These are phyloP conservation scores for Prolemur simus DNA, from an alignment of 2,113 vertebrate genomes.

Conservation along the genomic window DNA sequence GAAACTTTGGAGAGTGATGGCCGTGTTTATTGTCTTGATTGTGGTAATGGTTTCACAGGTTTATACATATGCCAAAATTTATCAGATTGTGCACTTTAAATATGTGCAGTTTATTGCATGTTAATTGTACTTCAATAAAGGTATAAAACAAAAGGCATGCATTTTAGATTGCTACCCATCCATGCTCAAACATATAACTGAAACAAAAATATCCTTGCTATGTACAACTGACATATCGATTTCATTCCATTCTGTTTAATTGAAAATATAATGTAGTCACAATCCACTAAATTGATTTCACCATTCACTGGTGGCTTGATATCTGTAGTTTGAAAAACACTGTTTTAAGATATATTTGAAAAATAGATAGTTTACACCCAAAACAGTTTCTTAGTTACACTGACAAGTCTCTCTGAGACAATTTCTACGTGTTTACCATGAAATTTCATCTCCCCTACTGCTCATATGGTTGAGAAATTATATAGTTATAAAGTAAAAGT, in stretches of 20 bases:
- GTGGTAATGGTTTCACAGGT: neutral
- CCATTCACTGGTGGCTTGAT: neutral
- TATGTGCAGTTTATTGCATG: neutral
- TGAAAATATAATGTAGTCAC: neutral
- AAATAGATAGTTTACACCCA: neutral
- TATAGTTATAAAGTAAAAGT: neutral
- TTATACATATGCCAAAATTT: neutral
- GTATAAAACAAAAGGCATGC: neutral
- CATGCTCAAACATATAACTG: neutral
- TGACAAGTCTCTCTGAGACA: neutral
- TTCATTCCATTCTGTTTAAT: neutral
- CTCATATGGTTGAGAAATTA: neutral
- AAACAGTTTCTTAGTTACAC: neutral
- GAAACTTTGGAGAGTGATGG: neutral
- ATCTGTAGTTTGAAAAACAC: neutral
- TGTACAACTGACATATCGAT: neutral
- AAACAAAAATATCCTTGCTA: neutral
- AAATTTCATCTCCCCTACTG: slow-evolving; percentile 8
- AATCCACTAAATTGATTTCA: neutral
- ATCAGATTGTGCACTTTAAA: neutral
- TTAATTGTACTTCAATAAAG: neutral
- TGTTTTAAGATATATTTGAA: neutral
- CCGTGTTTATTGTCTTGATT: neutral
- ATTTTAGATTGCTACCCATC: neutral
- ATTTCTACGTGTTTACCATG: neutral